Evolutionary conservation across 2,888 invertebrate genomes (phyloP).

Genomic region (Ophion obscuratus): DNA sequence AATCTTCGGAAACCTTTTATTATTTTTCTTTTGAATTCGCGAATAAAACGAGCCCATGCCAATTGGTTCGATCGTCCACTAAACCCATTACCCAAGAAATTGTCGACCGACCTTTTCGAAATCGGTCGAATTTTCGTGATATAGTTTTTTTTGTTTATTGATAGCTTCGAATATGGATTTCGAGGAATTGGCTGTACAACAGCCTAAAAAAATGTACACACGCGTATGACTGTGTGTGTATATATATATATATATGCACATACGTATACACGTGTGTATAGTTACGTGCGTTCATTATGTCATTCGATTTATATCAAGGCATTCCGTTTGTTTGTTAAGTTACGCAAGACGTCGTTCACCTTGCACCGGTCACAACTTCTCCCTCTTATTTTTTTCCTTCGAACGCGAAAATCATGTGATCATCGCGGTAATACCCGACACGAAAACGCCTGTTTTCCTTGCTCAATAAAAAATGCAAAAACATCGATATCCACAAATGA

Average conservation of each 20-base stretch:
- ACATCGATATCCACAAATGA: not conserved
- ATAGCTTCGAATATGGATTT: not conserved
- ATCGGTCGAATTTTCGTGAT: not conserved
- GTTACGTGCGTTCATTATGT: conserved; percentile 30
- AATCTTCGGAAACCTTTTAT: not conserved
- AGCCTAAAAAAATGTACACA: not conserved
- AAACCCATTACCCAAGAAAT: not conserved
- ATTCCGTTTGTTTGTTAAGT: conserved; percentile 48
- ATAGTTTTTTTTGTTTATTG: not conserved
- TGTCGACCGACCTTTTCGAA: not conserved
- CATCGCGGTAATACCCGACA: conserved; percentile 1
- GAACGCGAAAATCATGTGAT: conserved; percentile 29
- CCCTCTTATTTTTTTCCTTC: conserved; percentile 35
- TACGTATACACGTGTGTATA: not conserved
- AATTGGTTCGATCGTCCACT: not conserved
- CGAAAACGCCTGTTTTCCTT: not conserved
- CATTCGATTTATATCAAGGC: conserved; percentile 46
- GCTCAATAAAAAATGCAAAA: not conserved
- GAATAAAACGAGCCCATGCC: no score
- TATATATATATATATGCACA: not conserved
- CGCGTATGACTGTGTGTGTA: not conserved
- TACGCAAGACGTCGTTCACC: conserved; percentile 63
- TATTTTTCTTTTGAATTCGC: not conserved
- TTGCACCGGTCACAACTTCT: conserved; percentile 47
- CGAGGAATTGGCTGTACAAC: not conserved